Evolutionary conservation across 2,113 vertebrate genomes (phyloP), one percentile per base, ranked within the genome.

Genomic region (Lophius piscatorius): DNA sequence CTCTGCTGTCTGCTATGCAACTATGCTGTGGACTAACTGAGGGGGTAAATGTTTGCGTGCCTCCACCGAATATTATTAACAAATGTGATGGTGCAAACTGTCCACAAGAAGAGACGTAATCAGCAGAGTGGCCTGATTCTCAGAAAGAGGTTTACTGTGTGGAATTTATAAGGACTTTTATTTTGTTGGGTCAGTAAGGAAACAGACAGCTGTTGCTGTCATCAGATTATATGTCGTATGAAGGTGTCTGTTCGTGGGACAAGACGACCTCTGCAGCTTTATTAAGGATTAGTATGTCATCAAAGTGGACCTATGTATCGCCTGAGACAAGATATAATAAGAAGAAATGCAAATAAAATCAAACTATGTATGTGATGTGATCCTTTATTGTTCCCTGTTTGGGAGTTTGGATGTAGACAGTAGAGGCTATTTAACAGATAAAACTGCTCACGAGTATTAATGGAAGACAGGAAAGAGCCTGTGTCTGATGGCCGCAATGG

Each of bases 241-340:
- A 62, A 46, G 40, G 50, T 9, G 47, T 42, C 38, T 74, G 60
- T 35, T 64, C 21, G 9, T 28, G 35, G 47, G 45, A 52, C 34
- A 6, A 66, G 55, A 45, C 29, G 14, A 16, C 42, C 59, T 40
- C 49, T 28, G 46, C 58, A 81, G 81, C 72, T 79, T 78, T 73
- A 81, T 60, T 50, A 56, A 55, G 70, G 50, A 68, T 61, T 11
- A 47, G 69, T 68, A 45, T 51, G 62, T 75, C 60, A 74, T 70
- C 16, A 20, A 70, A 80, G 63, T 79, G 83, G 81, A 87, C 79
- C 84, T 87, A 83, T 72, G 45, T 70, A 47, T 58, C 80, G 56
- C 36, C 49, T 31, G 22, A 48, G 58, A 78, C 41, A 69, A 57
- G 65, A 64, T 63, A 46, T 68, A 48, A 67, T 76, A 31, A 62